Conservation (phyloP, 2,113 vertebrate genomes). For the Motacilla alba region DNA sequence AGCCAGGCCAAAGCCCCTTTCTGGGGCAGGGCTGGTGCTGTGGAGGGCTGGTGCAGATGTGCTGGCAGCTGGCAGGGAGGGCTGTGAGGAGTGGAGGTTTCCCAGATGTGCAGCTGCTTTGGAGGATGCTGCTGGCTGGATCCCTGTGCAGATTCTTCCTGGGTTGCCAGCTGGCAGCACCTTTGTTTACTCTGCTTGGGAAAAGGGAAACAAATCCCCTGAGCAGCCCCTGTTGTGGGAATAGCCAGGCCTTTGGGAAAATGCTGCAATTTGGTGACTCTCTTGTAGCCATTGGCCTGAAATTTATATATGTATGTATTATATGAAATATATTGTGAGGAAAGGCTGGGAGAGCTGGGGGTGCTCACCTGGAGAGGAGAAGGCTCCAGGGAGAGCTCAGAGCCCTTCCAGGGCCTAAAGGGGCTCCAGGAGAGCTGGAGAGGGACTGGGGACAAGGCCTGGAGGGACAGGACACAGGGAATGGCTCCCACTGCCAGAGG, state of each 20-base stretch:
- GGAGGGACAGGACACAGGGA: background rate
- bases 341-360: background rate
- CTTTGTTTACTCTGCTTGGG: background rate
- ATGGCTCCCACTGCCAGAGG: too few species aligned
- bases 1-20: background rate
- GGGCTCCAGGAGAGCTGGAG: background rate
- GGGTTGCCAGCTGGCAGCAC: background rate
- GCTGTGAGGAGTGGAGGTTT: background rate
- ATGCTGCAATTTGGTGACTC: background rate
- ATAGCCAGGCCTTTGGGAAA: background rate
- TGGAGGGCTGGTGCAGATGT: background rate
- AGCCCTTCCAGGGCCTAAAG: rapidly evolving
- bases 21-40: background rate
- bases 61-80: background rate
- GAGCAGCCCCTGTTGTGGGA: background rate
- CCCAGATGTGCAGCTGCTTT: background rate
- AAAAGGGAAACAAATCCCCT: background rate
- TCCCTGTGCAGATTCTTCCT: background rate
- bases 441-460: background rate
- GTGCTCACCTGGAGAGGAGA: rapidly evolving
- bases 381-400: rapidly evolving
- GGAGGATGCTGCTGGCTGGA: background rate
- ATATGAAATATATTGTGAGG: background rate
- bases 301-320: background rate
- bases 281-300: background rate